Base-by-base conservation (phyloP, 1,140 invertebrate species). In the Drosophila grimshawi region DNA sequence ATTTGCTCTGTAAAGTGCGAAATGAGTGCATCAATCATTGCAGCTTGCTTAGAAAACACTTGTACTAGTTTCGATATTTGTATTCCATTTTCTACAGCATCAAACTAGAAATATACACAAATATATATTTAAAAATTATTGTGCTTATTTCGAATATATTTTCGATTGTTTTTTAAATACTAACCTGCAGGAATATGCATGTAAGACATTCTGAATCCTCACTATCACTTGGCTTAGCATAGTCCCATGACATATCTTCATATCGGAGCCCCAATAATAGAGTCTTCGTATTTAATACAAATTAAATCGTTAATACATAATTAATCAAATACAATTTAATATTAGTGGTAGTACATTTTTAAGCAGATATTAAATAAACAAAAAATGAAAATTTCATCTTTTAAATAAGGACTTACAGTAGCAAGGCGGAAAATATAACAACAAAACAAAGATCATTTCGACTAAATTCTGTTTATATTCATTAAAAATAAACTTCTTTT, bases 21-120 rank as follows among this genome's bases (percentile, higher is more conserved):
- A 63, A 98, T 98, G 19, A 98, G 93, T 2, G 96, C 97, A 93
- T 98, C 97, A 96, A 98, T 98, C 94, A 98, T 96, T 67, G 96
- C 95, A 48, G 97, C 97, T 94, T 98, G 97, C 93, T 95, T 96
- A 0, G 97, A 97, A 93, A 98, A 98, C 49, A 98, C 95, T 94
- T 98, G 95, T 35, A 95, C 92, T 41, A 92, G 49, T 93, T 98
- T 98, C 48, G 96, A 97, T 39, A 97, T 96, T 76, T 96, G 94
- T 55, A 96, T 93, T 43, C 96, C 96, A 92, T 97, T 97, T 91
- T 97, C 96, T 19, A 97, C 94, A 4, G 97, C 95, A 90, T 97
- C 95, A 92, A 98, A 98, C 91, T 94, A 93, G 3, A 93, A 91
- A 41, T n/a, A 43, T 32, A 67, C 53, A 4, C n/a, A 33, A 8